Evolutionary conservation across 2,797 vertebrate genomes (phyloP).

Genomic region (Gouania willdenowi): DNA sequence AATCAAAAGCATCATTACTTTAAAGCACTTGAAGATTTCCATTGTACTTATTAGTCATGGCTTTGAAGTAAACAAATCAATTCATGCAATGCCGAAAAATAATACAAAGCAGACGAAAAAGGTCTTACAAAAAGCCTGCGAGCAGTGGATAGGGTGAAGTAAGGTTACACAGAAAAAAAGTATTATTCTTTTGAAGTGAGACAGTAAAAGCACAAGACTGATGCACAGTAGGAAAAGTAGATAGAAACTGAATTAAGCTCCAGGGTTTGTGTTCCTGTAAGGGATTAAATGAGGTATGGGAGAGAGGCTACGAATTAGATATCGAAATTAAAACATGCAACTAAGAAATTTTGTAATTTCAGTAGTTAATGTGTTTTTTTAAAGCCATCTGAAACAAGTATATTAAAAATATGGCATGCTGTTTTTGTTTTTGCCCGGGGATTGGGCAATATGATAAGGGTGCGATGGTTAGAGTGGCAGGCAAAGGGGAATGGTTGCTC

Average conservation of each 20-base stretch:
- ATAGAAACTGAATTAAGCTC: constrained; percentile 42
- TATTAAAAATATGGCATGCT: constrained; percentile 2
- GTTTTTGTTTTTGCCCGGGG: constrained; percentile 16
- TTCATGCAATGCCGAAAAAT: constrained; percentile 40
- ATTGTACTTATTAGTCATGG: constrained; percentile 47
- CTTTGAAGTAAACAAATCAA: constrained; percentile 72
- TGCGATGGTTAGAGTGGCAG: constrained; percentile 23
- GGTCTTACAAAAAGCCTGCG: constrained; percentile 35
- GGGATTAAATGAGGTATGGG: constrained; percentile 26
- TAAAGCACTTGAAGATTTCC: constrained; percentile 58
- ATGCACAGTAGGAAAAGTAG: constrained; percentile 41
- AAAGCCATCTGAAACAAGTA: too few species aligned
- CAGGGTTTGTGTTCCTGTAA: constrained; percentile 67
- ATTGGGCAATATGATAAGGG: constrained; percentile 11
- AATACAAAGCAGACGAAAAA: constrained; percentile 28
- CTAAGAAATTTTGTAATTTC: constrained; percentile 22
- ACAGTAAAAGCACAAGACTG: constrained; percentile 35
- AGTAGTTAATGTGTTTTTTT: constrained; percentile 6
- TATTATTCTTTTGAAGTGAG: constrained; percentile 29
- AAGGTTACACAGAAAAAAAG: constrained; percentile 23
- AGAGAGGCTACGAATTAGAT: constrained; percentile 10
- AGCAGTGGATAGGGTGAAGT: constrained; percentile 46
- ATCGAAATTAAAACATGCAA: not conserved
- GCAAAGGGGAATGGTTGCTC: constrained; percentile 27
- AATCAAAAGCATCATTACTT: constrained; percentile 62